Conservation (phyloP, 2,888 invertebrate genomes). For the Clostera curtula region DNA sequence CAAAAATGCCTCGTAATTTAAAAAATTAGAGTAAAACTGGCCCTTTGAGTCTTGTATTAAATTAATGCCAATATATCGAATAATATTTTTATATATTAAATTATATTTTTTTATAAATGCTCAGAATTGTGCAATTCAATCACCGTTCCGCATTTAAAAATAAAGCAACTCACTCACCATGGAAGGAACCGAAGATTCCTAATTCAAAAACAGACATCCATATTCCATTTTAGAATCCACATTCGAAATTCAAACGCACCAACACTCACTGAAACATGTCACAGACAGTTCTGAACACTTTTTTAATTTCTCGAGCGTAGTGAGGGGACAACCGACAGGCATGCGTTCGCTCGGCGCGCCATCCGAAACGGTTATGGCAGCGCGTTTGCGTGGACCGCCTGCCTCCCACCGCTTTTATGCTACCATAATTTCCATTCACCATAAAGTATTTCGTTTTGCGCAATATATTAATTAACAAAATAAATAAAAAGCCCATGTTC, state of each 20-base stretch:
- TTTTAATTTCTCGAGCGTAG: conserved; percentile 18
- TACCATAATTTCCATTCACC: conserved; percentile 42
- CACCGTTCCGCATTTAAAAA: conserved; percentile 1
- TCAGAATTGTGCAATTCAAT: too few relatives aligned
- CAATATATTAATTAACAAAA: conserved; percentile 45
- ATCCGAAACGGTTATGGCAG: conserved; percentile 42
- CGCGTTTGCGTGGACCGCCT: conserved; percentile 31
- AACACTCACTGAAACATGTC: conserved; percentile 21
- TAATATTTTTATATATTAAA: too few relatives aligned
- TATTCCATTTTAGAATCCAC: conserved; percentile 20
- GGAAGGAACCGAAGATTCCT: conserved; percentile 20
- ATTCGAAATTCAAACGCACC: conserved; percentile 13
- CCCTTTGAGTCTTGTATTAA: too few relatives aligned
- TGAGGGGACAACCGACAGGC: conserved; percentile 16
- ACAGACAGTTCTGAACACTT: conserved; percentile 17
- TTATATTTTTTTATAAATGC: too few relatives aligned
- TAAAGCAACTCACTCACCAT: conserved; percentile 22
- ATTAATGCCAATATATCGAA: too few relatives aligned
- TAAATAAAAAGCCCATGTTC: conserved; percentile 15
- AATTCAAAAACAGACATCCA: conserved; percentile 18
- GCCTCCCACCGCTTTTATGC: conserved; percentile 27
- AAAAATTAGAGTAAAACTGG: too few relatives aligned
- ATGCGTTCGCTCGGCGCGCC: conserved; percentile 34
- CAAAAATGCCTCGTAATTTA: too few relatives aligned
- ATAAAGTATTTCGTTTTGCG: conserved; percentile 66